Conservation (phyloP, 2,113 vertebrate species). For the Gymnobelideus leadbeateri region DNA sequence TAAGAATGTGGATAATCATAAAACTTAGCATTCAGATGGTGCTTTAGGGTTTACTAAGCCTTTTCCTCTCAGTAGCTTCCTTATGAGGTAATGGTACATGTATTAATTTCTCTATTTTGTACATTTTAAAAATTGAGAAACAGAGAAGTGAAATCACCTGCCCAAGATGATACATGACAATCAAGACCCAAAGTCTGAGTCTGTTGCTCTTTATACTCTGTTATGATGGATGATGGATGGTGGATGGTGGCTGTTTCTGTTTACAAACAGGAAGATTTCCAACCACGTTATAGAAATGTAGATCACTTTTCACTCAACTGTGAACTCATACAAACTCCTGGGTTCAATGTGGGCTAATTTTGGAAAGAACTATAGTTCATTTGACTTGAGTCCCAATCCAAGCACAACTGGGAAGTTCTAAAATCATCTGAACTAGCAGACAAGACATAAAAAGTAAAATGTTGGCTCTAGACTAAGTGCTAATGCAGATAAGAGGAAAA, state of each 20-base stretch:
- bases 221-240: neutral
- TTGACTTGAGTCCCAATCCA: neutral
- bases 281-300: neutral
- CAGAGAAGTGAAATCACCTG: neutral
- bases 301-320: neutral
- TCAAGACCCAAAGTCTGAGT: neutral
- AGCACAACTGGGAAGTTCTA: neutral
- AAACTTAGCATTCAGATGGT: neutral
- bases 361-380: neutral
- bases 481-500: neutral
- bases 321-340: neutral
- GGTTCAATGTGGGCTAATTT: neutral
- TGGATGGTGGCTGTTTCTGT: neutral
- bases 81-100: neutral
- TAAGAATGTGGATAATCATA: neutral
- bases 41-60: neutral
- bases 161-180: neutral
- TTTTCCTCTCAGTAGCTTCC: neutral
- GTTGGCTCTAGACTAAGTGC: neutral
- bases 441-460: neutral
- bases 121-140: conserved; percentile 1
- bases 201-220: neutral
- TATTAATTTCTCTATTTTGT: neutral
- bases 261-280: neutral
- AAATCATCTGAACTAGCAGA: neutral